Conservation (phyloP, 2,888 invertebrate species). For the Drosophila nr. perissopoda region DNA sequence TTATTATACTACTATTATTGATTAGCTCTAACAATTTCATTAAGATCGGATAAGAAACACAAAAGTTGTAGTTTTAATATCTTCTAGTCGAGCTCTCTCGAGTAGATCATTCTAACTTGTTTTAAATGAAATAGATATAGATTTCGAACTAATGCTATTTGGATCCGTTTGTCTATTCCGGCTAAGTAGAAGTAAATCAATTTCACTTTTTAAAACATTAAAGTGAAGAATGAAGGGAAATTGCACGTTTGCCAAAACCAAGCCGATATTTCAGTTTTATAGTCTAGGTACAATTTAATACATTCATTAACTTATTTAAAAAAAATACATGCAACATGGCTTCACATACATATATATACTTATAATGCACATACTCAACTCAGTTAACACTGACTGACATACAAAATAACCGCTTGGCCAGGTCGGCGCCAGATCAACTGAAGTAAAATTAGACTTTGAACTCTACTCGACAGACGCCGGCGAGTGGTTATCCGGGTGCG, state of each 20-base stretch:
- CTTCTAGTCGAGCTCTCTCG: neutral
- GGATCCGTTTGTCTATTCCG: neutral
- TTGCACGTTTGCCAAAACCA: neutral
- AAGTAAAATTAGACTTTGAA: conserved; percentile 77
- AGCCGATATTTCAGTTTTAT: neutral
- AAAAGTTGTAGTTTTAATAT: neutral
- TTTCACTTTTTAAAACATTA: neutral
- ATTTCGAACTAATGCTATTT: neutral
- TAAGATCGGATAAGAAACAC: neutral
- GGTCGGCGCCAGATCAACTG: conserved; percentile 71
- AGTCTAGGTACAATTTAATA: neutral
- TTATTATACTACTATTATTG: neutral
- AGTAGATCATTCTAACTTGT: neutral
- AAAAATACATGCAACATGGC: conserved; percentile 11
- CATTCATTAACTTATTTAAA: neutral
- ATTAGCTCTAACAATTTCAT: neutral
- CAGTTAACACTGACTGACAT: conserved; percentile 62
- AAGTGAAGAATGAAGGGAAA: neutral
- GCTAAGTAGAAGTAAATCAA: neutral
- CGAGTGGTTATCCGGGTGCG: conserved; percentile 91
- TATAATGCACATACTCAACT: conserved; percentile 43
- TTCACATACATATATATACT: conserved; percentile 19
- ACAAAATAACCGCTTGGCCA: conserved; percentile 63
- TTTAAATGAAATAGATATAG: neutral
- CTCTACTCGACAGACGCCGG: conserved; percentile 89